Conservation (phyloP, 2,113 vertebrate species). For the Syngnathus typhle region DNA sequence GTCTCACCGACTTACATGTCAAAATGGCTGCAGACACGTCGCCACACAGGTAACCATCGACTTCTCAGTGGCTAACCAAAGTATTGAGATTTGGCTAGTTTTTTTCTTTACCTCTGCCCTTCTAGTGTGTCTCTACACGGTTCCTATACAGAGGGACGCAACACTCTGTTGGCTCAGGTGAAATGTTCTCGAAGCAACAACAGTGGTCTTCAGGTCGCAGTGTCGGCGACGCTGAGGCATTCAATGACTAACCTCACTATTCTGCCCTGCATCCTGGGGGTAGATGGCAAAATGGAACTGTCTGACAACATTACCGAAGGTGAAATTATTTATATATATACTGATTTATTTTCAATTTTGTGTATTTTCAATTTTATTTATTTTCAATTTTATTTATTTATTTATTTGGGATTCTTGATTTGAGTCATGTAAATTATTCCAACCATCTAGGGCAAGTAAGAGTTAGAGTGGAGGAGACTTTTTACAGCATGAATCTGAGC, state of each 20-base stretch:
- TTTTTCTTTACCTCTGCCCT: constrained; percentile 14
- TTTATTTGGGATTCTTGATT: not conserved
- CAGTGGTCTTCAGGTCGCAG: constrained; percentile 50
- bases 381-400: not conserved
- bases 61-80: not conserved
- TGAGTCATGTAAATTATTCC: not conserved
- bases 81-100: not conserved
- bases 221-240: constrained; percentile 68
- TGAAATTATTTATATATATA: constrained; percentile 23
- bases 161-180: constrained; percentile 53
- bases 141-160: constrained; percentile 53
- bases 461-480: constrained; percentile 54
- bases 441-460: constrained; percentile 69
- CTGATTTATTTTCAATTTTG: not conserved
- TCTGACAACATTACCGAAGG: constrained; percentile 64
- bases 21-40: constrained; percentile 67
- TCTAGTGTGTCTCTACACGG: constrained; percentile 68
- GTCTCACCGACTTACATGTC: constrained; percentile 51
- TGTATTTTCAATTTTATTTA: not conserved
- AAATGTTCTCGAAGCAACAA: constrained; percentile 50
- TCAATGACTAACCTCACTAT: constrained; percentile 53
- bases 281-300: constrained; percentile 65
- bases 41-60: constrained; percentile 67
- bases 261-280: constrained; percentile 61
- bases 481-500: constrained; percentile 68